Conservation (phyloP, 2,797 vertebrate genomes). For the Epinephelus malabaricus region DNA sequence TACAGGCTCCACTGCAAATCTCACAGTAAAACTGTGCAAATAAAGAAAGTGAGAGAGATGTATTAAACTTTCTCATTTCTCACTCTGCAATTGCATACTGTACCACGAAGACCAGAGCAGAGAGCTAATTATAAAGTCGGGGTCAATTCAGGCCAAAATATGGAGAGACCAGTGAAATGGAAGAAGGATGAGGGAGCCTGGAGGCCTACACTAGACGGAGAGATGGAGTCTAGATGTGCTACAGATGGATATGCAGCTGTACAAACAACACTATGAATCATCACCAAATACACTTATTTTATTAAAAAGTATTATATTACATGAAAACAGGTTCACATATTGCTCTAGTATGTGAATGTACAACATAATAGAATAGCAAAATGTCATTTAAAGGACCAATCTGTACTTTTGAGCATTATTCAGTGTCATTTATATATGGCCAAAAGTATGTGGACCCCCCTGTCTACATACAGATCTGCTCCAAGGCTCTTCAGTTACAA, state of each 20-base stretch:
- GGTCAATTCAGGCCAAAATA: constrained; percentile 48
- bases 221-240: constrained; percentile 2
- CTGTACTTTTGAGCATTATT: neutral
- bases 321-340: neutral
- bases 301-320: constrained; percentile 15
- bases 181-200: constrained; percentile 16
- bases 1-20: constrained; percentile 37
- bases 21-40: constrained; percentile 40
- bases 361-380: neutral
- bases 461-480: neutral
- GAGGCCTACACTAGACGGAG: neutral
- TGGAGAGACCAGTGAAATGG: constrained; percentile 48
- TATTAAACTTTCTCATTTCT: constrained; percentile 34
- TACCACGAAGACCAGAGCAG: constrained; percentile 35
- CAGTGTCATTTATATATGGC: neutral
- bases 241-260: constrained; percentile 30
- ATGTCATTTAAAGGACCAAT: neutral
- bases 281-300: constrained; percentile 6
- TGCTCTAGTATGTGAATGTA: neutral
- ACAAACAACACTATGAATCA: constrained; percentile 12
- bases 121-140: constrained; percentile 58
- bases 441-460: neutral
- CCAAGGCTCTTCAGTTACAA: neutral
- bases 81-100: constrained; percentile 28
- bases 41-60: constrained; percentile 27